Percentiles rank a stretch among this genome's conserved stretches.
phyloP scores from a whole-genome alignment of 2,113 vertebrate species.

The Pyxicephalus adspersus region DNA sequence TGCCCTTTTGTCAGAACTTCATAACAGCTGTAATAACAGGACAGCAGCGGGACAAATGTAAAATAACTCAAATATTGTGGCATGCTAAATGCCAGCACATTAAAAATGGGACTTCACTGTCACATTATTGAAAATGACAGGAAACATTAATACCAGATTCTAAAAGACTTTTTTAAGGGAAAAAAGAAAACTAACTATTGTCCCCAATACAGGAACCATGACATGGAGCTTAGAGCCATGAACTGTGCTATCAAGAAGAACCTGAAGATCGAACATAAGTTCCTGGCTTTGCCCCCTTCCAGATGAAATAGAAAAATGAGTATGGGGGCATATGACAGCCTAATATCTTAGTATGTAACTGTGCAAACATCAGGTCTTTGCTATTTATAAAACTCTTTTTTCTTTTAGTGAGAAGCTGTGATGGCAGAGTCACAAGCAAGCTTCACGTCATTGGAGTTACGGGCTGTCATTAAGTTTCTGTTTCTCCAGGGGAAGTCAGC shows the following conservation, averaged over 20 bases:
- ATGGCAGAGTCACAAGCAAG: no score
- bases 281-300: no score
- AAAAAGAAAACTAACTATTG: conserved; percentile 61
- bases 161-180: conserved; percentile 71
- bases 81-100: conserved; percentile 76
- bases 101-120: conserved; percentile 75
- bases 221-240: conserved; percentile 65
- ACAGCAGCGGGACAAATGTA: conserved; percentile 75
- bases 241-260: conserved; percentile 56
- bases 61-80: conserved; percentile 82
- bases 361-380: no score
- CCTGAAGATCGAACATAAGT: no score
- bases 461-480: no score
- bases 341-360: no score
- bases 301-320: no score
- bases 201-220: conserved; percentile 64
- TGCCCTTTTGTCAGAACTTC: conserved; percentile 84
- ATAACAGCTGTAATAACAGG: conserved; percentile 88
- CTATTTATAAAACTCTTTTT: no score
- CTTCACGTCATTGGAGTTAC: no score
- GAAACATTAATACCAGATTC: conserved; percentile 80
- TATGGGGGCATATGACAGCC: no score
- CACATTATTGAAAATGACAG: conserved; percentile 78
- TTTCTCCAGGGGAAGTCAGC: no score
- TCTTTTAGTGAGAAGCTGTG: no score